Conservation (phyloP, 2,113 vertebrate genomes). For the Neotoma lepida region DNA sequence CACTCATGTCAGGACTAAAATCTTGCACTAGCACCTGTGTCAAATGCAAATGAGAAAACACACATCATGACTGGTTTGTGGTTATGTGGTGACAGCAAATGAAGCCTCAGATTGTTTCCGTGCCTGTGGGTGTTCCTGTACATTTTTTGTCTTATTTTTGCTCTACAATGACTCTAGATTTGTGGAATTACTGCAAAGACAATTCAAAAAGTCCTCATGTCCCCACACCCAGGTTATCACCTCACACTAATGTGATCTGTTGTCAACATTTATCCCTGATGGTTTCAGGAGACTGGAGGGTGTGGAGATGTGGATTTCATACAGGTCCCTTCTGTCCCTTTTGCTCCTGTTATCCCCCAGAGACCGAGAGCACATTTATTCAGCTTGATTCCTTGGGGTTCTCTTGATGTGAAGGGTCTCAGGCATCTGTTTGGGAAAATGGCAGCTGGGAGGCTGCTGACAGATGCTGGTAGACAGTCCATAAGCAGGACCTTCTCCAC, state of each 20-base stretch:
- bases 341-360: rapidly evolving
- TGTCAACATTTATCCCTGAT: rapidly evolving
- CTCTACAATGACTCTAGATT: neutral
- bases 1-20: neutral
- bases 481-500: no score
- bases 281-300: rapidly evolving
- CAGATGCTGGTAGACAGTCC: neutral
- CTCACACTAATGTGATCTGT: rapidly evolving
- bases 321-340: neutral
- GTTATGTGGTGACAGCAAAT: neutral
- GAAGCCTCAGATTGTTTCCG: neutral
- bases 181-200: neutral
- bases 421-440: neutral
- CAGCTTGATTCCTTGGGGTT: neutral
- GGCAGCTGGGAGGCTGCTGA: rapidly evolving
- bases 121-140: neutral
- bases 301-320: rapidly evolving
- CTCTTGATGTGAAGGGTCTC: neutral
- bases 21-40: neutral
- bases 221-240: neutral
- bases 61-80: neutral
- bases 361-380: rapidly evolving
- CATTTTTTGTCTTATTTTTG: neutral
- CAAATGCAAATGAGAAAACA: neutral
- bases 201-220: neutral